phyloP scores from a whole-genome alignment of 2,797 vertebrate genomes.

The Geotrypetes seraphini region DNA sequence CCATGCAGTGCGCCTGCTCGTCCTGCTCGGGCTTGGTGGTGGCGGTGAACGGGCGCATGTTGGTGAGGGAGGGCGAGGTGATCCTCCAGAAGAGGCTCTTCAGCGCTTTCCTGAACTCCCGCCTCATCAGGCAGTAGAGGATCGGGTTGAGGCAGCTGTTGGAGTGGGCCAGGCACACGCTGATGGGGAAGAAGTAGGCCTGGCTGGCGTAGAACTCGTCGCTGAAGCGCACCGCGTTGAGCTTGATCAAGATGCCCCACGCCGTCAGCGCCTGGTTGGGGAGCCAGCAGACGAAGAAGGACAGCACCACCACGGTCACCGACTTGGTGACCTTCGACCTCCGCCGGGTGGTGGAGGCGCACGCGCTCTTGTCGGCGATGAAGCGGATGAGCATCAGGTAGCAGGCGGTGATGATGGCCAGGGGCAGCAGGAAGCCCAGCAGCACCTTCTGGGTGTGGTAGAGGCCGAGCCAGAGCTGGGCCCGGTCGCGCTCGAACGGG shows the following conservation, averaged over 20 bases:
- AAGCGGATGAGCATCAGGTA: conserved; percentile 82
- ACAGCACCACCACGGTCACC: conserved; percentile 85
- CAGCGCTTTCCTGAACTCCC: conserved; percentile 85
- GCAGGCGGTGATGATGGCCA: conserved; percentile 70
- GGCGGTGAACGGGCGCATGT: conserved; percentile 72
- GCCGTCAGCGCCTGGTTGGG: conserved; percentile 88
- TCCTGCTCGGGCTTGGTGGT: conserved; percentile 73
- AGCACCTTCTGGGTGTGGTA: conserved; percentile 89
- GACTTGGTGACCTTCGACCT: conserved; percentile 85
- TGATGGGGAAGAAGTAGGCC: conserved; percentile 82
- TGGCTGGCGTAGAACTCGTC: conserved; percentile 84
- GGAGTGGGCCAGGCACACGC: conserved; percentile 87
- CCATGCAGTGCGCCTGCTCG: conserved; percentile 49
- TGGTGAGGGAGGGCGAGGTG: conserved; percentile 66
- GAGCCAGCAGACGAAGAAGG: conserved; percentile 92
- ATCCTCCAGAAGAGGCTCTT: conserved; percentile 79
- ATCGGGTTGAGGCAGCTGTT: conserved; percentile 94
- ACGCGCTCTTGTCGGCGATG: conserved; percentile 65
- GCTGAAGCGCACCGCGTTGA: conserved; percentile 80
- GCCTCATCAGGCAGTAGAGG: conserved; percentile 86
- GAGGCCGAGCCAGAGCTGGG: conserved; percentile 83
- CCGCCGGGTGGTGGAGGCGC: conserved; percentile 65
- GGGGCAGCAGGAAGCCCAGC: conserved; percentile 75
- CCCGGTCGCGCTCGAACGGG: conserved; percentile 59
- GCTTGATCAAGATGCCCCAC: conserved; percentile 89